Conservation (phyloP, 2,888 invertebrate species). For the Drosophila setosimentum region DNA sequence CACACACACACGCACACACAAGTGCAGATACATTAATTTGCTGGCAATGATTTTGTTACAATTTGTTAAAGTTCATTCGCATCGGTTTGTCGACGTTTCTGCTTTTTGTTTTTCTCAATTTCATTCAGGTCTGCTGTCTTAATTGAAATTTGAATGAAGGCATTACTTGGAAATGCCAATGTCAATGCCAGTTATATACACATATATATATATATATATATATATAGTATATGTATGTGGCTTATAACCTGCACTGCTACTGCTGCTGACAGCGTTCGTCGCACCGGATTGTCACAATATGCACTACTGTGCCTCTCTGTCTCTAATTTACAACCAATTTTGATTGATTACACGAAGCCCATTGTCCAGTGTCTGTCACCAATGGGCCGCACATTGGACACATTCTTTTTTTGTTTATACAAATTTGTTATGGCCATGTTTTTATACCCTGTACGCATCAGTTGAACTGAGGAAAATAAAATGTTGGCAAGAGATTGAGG, state of each 20-base stretch:
- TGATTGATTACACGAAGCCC: constrained; percentile 77
- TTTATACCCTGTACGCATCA: constrained; percentile 22
- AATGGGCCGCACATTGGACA: constrained; percentile 12
- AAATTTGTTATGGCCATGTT: constrained; percentile 33
- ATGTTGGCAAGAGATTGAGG: background rate
- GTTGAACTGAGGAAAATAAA: background rate
- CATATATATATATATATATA: background rate
- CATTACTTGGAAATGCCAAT: background rate
- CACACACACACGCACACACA: background rate
- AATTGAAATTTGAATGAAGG: constrained; percentile 6
- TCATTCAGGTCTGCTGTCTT: background rate
- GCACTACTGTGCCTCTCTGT: constrained; percentile 23
- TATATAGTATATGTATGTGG: background rate
- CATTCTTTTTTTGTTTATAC: constrained; percentile 18
- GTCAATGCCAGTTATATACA: background rate
- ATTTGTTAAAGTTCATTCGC: background rate
- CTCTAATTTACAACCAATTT: constrained; percentile 83
- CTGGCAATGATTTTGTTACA: background rate
- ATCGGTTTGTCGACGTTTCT: background rate
- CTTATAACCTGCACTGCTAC: background rate
- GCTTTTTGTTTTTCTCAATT: background rate
- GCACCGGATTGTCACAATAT: constrained; percentile 2
- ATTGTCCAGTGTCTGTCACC: constrained; percentile 46
- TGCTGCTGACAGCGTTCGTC: background rate
- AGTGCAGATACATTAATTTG: background rate